Evolutionary conservation across 2,797 vertebrate species (phyloP).

Genomic region (Leuciscus waleckii): DNA sequence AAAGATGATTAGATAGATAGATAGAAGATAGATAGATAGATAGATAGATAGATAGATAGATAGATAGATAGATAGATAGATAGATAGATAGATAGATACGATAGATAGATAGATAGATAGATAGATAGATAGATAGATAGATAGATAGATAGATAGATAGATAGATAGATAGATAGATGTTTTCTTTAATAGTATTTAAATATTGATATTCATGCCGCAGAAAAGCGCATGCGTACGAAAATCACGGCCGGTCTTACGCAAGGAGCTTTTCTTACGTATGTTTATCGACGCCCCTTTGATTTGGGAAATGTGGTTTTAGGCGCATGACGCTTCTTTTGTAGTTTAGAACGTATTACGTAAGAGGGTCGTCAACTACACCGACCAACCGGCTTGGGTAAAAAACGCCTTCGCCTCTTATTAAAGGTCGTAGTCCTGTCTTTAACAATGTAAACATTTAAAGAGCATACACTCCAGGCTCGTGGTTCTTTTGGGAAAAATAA

Average conservation of each 20-base stretch:
- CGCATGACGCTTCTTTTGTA: neutral
- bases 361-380: conserved; percentile 19
- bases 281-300: neutral
- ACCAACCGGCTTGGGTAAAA: conserved; percentile 4
- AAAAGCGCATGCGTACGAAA: conserved; percentile 13
- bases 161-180: conserved; percentile 1
- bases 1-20: neutral
- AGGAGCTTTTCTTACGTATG: neutral
- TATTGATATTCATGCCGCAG: neutral
- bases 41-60: neutral
- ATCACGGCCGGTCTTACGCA: neutral
- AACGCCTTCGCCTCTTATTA: neutral
- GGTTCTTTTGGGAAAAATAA: neutral
- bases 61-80: neutral
- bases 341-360: neutral
- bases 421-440: conserved; percentile 23
- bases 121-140: neutral
- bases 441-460: conserved; percentile 32
- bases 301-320: conserved; percentile 44
- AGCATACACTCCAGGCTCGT: conserved; percentile 31
- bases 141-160: neutral
- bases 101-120: neutral
- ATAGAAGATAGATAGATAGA: neutral
- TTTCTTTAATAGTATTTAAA: neutral
- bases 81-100: neutral